Evolutionary conservation across 2,113 vertebrate genomes (phyloP).

Genomic region (Otis tarda): DNA sequence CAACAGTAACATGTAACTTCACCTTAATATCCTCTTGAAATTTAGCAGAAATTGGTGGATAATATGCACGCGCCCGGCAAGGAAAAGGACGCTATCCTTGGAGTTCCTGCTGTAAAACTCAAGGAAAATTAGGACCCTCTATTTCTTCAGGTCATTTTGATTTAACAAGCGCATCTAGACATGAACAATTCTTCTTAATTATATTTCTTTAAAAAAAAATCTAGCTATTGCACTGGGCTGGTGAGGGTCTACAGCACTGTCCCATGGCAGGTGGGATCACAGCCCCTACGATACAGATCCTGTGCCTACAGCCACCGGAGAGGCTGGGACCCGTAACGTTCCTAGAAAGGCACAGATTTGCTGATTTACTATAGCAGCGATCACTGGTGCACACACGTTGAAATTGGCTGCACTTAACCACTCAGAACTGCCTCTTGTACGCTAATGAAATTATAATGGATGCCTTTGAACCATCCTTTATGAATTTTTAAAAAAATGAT

Average conservation of each 20-base stretch:
- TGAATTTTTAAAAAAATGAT: neutral
- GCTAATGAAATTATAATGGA: neutral
- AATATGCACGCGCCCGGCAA: fast-evolving
- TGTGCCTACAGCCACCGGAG: neutral
- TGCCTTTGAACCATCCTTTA: slow-evolving; percentile 3
- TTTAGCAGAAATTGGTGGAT: neutral
- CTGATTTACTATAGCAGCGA: neutral
- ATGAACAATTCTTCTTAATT: neutral
- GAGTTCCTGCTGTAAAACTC: neutral
- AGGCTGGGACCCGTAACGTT: neutral
- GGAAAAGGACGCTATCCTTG: neutral
- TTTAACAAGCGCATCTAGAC: neutral
- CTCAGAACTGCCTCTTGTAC: neutral
- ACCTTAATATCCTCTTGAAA: neutral
- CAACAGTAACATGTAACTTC: neutral
- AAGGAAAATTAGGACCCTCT: neutral
- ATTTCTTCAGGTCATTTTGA: neutral
- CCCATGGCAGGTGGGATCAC: neutral
- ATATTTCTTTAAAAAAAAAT: too few species aligned
- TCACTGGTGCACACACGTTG: neutral
- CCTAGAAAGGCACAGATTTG: neutral
- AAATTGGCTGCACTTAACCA: neutral
- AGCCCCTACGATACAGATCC: neutral
- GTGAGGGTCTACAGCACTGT: neutral
- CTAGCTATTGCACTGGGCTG: neutral